Percentiles rank a stretch among this genome's conserved stretches.
Conservation (phyloP, 2,888 invertebrate species). For the Epinotia ramella region DNA sequence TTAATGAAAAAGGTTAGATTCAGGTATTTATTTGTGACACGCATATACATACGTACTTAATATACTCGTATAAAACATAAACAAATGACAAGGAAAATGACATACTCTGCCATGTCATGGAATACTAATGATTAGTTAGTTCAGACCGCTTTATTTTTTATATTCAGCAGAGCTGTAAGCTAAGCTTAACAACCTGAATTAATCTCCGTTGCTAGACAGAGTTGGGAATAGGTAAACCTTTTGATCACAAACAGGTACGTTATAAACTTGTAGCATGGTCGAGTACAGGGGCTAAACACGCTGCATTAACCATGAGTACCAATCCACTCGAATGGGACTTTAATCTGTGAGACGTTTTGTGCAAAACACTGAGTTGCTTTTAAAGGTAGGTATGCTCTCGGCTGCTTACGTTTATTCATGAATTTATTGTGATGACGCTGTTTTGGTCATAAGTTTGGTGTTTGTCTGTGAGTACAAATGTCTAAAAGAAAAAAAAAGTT, state of each 20-base stretch:
- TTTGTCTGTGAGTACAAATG: too few relatives aligned
- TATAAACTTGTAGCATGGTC: constrained; percentile 8
- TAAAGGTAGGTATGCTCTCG: neutral
- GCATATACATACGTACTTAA: too few relatives aligned
- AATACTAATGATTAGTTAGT: too few relatives aligned
- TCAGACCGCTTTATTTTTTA: neutral
- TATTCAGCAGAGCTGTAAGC: neutral
- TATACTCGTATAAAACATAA: too few relatives aligned
- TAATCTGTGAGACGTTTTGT: constrained; percentile 17
- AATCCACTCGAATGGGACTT: constrained; percentile 32
- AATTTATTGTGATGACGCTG: too few relatives aligned
- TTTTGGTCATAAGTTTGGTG: too few relatives aligned
- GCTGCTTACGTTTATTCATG: too few relatives aligned
- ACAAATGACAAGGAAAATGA: too few relatives aligned
- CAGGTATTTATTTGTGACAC: too few relatives aligned
- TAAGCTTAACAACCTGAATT: neutral
- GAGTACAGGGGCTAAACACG: constrained; percentile 14
- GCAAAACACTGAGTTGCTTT: constrained; percentile 14
- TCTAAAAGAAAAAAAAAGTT: too few relatives aligned
- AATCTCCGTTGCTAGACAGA: constrained; percentile 1
- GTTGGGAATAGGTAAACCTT: constrained; percentile 7
- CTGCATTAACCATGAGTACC: constrained; percentile 39
- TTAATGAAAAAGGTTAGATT: neutral
- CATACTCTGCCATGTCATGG: too few relatives aligned
- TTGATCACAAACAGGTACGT: constrained; percentile 30